A percentile compares a stretch with the other conserved stretches of the same genome.
Evolutionary conservation across 2,797 vertebrate species (phyloP).

Genomic region (Fratercula arctica): DNA sequence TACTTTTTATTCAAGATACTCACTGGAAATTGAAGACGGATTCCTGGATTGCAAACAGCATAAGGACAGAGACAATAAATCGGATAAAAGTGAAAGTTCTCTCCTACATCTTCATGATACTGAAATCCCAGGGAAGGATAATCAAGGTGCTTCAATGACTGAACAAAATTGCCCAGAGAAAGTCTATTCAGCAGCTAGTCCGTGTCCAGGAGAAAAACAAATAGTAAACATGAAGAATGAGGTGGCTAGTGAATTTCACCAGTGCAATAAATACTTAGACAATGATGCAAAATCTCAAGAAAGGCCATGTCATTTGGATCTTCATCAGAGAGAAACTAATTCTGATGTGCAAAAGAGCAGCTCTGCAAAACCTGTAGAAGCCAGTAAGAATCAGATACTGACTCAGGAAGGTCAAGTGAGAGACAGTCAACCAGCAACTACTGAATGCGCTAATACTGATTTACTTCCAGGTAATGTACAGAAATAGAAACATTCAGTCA

Average conservation of each 20-base stretch:
- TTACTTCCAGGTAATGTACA: constrained; percentile 99
- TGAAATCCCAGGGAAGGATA: constrained; percentile 43
- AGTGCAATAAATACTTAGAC: constrained; percentile 66
- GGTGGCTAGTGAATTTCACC: constrained; percentile 46
- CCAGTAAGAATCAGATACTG: constrained; percentile 84
- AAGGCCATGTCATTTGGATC: constrained; percentile 92
- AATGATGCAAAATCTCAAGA: constrained; percentile 86
- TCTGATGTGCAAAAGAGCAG: constrained; percentile 80
- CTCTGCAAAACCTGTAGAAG: constrained; percentile 80
- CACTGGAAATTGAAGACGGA: constrained; percentile 61
- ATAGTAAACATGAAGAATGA: constrained; percentile 30
- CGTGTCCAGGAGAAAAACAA: constrained; percentile 33
- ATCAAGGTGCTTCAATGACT: constrained; percentile 18
- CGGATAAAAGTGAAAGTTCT: constrained; percentile 14
- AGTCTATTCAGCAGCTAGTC: constrained; percentile 18
- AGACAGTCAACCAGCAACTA: constrained; percentile 80
- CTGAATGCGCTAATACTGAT: constrained; percentile 84
- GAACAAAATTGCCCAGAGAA: constrained; percentile 26
- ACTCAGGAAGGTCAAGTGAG: constrained; percentile 85
- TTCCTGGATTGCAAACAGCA: constrained; percentile 52
- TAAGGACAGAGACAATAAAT: constrained; percentile 28
- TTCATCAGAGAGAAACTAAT: constrained; percentile 85
- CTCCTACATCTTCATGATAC: neutral
- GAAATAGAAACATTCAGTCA: constrained; percentile 78
- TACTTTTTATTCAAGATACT: constrained; percentile 59